Percentiles rank a stretch among this genome's conserved stretches.
Evolutionary conservation across 1,140 invertebrate genomes (phyloP).

Genomic region (Bradysia coprophila): DNA sequence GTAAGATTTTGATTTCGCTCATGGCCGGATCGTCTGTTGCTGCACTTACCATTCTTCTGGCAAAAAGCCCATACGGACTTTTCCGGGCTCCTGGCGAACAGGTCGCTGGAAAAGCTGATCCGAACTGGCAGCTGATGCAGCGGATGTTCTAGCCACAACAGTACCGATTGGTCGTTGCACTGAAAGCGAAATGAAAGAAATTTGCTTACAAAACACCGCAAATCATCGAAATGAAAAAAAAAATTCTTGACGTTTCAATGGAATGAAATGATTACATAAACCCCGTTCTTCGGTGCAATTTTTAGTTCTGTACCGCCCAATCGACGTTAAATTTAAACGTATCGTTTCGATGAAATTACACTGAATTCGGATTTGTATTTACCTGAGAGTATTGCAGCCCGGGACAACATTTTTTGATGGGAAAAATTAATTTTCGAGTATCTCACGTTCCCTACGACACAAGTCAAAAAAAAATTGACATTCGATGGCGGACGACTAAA

Average conservation of each 20-base stretch:
- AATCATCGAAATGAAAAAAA: slow-evolving; percentile 12
- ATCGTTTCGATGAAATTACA: not conserved
- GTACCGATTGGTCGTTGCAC: slow-evolving; percentile 19
- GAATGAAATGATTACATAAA: not conserved
- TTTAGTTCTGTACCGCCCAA: too few species aligned
- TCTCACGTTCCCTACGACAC: too few species aligned
- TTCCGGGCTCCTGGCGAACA: slow-evolving; percentile 39
- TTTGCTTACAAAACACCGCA: slow-evolving; percentile 8
- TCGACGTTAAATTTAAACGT: too few species aligned
- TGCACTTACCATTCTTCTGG: slow-evolving; percentile 67
- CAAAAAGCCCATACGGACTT: slow-evolving; percentile 70
- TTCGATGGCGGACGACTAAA: not conserved
- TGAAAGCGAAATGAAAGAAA: slow-evolving; percentile 11
- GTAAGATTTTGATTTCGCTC: not conserved
- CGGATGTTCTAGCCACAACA: slow-evolving; percentile 15
- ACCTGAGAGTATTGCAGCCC: slow-evolving; percentile 27
- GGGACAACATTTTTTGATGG: slow-evolving; percentile 24
- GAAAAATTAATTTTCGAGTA: not conserved
- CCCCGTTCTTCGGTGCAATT: not conserved
- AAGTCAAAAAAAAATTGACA: not conserved
- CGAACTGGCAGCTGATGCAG: slow-evolving; percentile 15
- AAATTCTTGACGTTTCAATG: not conserved
- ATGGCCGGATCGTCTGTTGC: not conserved
- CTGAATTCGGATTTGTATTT: slow-evolving; percentile 9
- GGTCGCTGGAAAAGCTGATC: slow-evolving; percentile 46